phyloP scores from a whole-genome alignment of 2,797 vertebrate genomes.

The Carcharodon carcharias region DNA sequence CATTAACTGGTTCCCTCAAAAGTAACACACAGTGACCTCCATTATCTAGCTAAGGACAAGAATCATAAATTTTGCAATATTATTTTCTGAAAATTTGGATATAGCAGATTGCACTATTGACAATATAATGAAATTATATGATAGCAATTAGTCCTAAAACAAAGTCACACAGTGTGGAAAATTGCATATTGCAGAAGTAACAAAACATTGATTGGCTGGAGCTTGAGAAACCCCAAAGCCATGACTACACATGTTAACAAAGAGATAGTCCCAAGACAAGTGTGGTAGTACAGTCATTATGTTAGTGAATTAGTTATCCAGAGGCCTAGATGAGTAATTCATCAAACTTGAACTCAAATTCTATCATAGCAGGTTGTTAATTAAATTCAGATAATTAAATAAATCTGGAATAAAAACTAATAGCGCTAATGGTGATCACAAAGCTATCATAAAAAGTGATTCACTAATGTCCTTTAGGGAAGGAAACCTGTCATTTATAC shows the following conservation, averaged over 20 bases:
- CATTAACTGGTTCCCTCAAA: background rate
- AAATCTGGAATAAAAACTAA: background rate
- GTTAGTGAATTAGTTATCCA: background rate
- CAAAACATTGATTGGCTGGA: background rate
- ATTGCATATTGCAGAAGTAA: background rate
- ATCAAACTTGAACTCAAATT: background rate
- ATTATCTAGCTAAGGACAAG: background rate
- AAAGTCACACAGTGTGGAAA: background rate
- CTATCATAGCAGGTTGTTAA: background rate
- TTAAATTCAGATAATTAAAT: background rate
- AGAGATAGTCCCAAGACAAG: background rate
- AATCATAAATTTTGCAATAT: slow-evolving; percentile 6
- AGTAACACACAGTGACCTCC: background rate
- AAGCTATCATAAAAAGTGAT: background rate
- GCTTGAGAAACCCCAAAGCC: background rate
- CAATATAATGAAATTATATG: background rate
- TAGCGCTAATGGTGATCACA: background rate
- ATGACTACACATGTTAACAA: background rate
- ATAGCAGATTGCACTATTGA: background rate
- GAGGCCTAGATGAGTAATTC: background rate
- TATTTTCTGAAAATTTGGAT: background rate
- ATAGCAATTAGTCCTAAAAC: background rate
- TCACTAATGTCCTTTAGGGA: background rate
- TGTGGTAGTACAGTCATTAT: background rate
- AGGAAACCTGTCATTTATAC: background rate